Evolutionary conservation across 1,140 invertebrate species (phyloP).

Genomic region (Thaumetopoea pityocampa): DNA sequence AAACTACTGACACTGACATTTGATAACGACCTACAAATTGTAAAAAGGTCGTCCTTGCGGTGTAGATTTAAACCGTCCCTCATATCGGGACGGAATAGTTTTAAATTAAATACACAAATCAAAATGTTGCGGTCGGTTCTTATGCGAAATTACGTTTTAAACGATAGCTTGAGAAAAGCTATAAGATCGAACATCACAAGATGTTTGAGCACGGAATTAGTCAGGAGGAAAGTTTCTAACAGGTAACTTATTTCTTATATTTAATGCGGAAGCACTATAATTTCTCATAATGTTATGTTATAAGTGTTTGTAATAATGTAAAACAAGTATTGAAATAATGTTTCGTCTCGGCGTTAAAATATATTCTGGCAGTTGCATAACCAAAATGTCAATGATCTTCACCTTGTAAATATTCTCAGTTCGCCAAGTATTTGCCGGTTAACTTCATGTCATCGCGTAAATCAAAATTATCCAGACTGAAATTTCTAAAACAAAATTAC

Average conservation of each 20-base stretch:
- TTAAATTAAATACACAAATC: constrained; percentile 34
- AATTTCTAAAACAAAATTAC: too few species aligned
- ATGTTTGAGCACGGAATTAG: constrained; percentile 78
- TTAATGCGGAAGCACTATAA: too few species aligned
- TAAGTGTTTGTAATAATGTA: too few species aligned
- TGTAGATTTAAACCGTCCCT: constrained; percentile 50
- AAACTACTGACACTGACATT: not conserved
- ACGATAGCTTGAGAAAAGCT: constrained; percentile 76
- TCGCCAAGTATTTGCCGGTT: constrained; percentile 19
- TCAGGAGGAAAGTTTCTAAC: constrained; percentile 78
- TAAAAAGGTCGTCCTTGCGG: constrained; percentile 67
- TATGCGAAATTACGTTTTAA: constrained; percentile 80
- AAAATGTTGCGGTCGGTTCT: constrained; percentile 81
- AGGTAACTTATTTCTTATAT: constrained; percentile 73
- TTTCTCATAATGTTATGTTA: too few species aligned
- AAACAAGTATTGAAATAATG: too few species aligned
- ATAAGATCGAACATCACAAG: constrained; percentile 76
- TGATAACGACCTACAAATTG: constrained; percentile 65
- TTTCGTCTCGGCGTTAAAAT: constrained; percentile 23
- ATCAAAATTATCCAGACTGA: constrained; percentile 1
- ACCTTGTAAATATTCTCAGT: constrained; percentile 34
- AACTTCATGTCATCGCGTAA: not conserved
- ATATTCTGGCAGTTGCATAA: constrained; percentile 55
- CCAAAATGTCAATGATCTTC: constrained; percentile 54
- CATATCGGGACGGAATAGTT: constrained; percentile 55